These are phyloP conservation scores for Denticeps clupeoides DNA, from an alignment of 2,797 vertebrate species.

Conservation along the genomic window DNA sequence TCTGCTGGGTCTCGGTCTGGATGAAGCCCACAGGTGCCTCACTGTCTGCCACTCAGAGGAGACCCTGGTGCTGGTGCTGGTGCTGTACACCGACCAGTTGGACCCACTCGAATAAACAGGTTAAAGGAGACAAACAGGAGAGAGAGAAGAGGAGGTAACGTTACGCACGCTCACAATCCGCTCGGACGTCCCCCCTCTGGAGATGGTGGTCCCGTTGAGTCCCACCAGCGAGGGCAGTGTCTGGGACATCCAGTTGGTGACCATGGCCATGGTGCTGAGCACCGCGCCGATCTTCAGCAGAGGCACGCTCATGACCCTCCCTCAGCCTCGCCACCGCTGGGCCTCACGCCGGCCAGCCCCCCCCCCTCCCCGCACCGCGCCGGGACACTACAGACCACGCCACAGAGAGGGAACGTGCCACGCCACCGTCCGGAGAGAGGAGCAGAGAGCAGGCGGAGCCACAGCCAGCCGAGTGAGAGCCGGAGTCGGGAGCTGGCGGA, in stretches of 20 bases:
- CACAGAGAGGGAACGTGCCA: constrained; percentile 8
- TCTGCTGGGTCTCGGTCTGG: too few relatives aligned
- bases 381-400: constrained; percentile 22
- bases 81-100: too few relatives aligned
- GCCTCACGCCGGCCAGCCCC: constrained; percentile 49
- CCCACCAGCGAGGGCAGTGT: constrained; percentile 84
- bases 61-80: too few relatives aligned
- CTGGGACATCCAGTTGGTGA: constrained; percentile 98
- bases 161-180: constrained; percentile 81
- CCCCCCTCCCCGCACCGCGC: constrained; percentile 29
- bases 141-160: constrained; percentile 15
- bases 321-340: constrained; percentile 31
- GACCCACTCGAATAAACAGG: too few relatives aligned
- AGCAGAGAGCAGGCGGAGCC: background rate
- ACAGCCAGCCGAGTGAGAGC: background rate
- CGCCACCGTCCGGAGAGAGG: too few relatives aligned
- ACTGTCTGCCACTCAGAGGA: too few relatives aligned
- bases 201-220: constrained; percentile 77
- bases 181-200: constrained; percentile 76
- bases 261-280: constrained; percentile 97
- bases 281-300: constrained; percentile 90
- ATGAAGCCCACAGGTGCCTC: too few relatives aligned
- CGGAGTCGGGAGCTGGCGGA: too few relatives aligned
- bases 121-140: too few relatives aligned
- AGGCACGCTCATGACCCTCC: constrained; percentile 71